Base-by-base conservation (phyloP, 2,113 vertebrate species). In the Gallinago media region DNA sequence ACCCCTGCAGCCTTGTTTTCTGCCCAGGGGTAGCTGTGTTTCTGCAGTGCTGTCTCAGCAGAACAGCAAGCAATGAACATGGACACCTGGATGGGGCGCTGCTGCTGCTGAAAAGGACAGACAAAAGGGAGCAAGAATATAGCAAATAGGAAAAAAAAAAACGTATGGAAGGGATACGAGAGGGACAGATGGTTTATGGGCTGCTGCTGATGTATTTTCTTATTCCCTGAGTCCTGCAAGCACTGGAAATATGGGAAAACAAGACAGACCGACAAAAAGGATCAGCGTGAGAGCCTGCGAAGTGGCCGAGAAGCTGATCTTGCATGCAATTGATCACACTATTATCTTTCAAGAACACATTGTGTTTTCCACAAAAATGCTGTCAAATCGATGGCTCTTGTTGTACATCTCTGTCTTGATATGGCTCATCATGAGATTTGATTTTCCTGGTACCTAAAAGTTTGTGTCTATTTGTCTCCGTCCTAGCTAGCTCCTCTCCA, bases 391-490 rank as follows among this genome's bases (percentile, higher is more conserved):
- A 26, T 32, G 15, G 58, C 12, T 74, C 23, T 50, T 77, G 2
- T 36, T 25, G 29, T 25, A 22, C 19, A 59, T 70, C 25, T 82
- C 49, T 88, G 31, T 77, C 55, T 89, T 71, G 19, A 36, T 74
- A 32, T 5, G 26, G 42, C 19, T 92, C 2, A 70, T 34, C 16
- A 19, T 0, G 0, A 66, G 8, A 70, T 76, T 56, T 81, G 14
- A 32, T 55, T 70, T 67, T 86, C 34, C 65, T 55, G 7, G 11
- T 70, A 85, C 40, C 29, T 63, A n/a, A 65, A 89, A 29, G 12
- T 85, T 58, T 62, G 46, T 55, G 16, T 65, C 40, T 59, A 15
- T 49, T 38, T 55, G 13, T 71, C 22, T 74, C n/a, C 31, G 62
- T 85, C 55, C 66, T 52, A 31, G 14, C 52, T 77, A 72, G 63